These are phyloP conservation scores for Nudaria mundana DNA, from an alignment of 2,888 invertebrate species.

Conservation along the genomic window DNA sequence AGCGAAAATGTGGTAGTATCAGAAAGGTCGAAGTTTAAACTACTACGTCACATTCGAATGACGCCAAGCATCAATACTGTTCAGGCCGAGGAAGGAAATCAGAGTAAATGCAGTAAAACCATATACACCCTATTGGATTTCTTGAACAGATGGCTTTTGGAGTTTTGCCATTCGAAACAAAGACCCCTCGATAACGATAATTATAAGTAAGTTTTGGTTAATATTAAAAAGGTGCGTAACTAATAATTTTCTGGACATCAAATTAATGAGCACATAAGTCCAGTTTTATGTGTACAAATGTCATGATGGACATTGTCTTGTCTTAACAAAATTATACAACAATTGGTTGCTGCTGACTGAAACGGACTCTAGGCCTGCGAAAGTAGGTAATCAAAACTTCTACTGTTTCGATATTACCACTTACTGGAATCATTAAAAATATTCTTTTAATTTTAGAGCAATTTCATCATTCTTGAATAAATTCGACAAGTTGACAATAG, in stretches of 20 bases:
- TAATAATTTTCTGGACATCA: too few relatives aligned
- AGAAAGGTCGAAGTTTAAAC: slow-evolving; percentile 58
- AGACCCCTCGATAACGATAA: slow-evolving; percentile 65
- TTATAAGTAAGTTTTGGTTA: slow-evolving; percentile 71
- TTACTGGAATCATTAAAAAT: too few relatives aligned
- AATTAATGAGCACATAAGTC: too few relatives aligned
- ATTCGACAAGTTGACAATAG: slow-evolving; percentile 85
- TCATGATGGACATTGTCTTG: too few relatives aligned
- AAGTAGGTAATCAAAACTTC: too few relatives aligned
- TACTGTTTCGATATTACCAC: too few relatives aligned
- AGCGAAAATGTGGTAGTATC: slow-evolving; percentile 40
- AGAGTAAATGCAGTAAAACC: slow-evolving; percentile 84
- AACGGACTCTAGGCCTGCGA: too few relatives aligned
- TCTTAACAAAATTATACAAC: too few relatives aligned
- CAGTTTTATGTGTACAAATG: too few relatives aligned
- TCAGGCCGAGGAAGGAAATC: slow-evolving; percentile 72
- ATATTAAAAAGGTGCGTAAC: too few relatives aligned
- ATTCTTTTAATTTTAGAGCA: slow-evolving; percentile 39
- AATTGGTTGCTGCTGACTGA: too few relatives aligned
- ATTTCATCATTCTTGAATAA: slow-evolving; percentile 62
- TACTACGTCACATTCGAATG: slow-evolving; percentile 65
- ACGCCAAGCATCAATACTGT: slow-evolving; percentile 63
- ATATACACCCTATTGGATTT: slow-evolving; percentile 89
- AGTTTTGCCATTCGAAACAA: slow-evolving; percentile 78
- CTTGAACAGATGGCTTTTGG: slow-evolving; percentile 87